Percentiles rank a stretch among this genome's conserved stretches.
These are phyloP conservation scores for Orientallactaga bullata DNA, from an alignment of 2,113 vertebrate genomes.

Conservation along the genomic window DNA sequence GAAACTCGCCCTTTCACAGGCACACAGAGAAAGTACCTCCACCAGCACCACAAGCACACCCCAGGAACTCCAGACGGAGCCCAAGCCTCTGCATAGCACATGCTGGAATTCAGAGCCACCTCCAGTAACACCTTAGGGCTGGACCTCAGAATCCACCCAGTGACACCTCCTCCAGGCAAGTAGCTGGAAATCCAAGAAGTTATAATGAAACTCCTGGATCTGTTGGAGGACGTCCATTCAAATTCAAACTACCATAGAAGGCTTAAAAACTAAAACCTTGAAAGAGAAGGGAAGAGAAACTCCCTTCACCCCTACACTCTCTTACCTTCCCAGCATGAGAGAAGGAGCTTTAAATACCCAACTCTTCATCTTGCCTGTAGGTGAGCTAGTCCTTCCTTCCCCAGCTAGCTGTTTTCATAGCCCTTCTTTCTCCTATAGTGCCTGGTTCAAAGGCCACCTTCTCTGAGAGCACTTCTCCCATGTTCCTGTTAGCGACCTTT, in stretches of 20 bases:
- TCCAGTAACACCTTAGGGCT: too few relatives aligned
- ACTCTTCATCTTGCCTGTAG: neutral
- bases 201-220: too few relatives aligned
- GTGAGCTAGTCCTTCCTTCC: neutral
- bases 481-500: neutral
- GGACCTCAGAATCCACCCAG: too few relatives aligned
- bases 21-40: too few relatives aligned
- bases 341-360: neutral
- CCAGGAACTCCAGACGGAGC: too few relatives aligned
- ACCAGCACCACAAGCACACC: too few relatives aligned
- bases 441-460: neutral
- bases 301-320: neutral
- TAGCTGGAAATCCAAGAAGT: too few relatives aligned
- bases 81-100: too few relatives aligned
- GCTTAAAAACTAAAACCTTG: neutral
- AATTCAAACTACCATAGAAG: neutral
- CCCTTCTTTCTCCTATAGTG: neutral
- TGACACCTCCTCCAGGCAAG: too few relatives aligned
- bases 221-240: too few relatives aligned
- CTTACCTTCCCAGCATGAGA: neutral
- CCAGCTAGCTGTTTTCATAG: neutral
- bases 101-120: too few relatives aligned
- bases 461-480: neutral
- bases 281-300: neutral
- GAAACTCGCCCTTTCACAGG: too few relatives aligned